Conservation (phyloP, 2,888 invertebrate species). For the Tipula helvola region DNA sequence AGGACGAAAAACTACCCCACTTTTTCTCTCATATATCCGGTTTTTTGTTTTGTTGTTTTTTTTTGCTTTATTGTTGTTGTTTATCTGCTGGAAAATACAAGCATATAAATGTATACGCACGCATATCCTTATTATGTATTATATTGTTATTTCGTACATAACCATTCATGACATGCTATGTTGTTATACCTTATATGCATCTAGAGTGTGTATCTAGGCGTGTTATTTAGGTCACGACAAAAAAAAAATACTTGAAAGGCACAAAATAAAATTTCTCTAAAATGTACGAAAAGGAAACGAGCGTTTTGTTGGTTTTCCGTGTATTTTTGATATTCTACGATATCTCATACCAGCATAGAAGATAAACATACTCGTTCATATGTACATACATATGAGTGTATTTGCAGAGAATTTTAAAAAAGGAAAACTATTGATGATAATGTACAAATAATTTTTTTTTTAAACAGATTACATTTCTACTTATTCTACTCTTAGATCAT, state of each 20-base stretch:
- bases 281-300: neutral
- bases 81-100: neutral
- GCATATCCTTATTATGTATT: neutral
- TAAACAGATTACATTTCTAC: neutral
- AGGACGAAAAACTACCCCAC: neutral
- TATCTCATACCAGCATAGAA: neutral
- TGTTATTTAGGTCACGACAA: slow-evolving; percentile 11
- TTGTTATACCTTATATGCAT: neutral
- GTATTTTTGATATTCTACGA: neutral
- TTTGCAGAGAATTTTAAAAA: neutral
- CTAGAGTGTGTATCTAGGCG: slow-evolving; percentile 11
- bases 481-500: neutral
- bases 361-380: neutral
- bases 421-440: neutral
- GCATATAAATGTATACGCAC: neutral
- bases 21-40: neutral
- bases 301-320: neutral
- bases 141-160: neutral
- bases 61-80: neutral
- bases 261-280: neutral
- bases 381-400: neutral
- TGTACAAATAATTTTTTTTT: neutral
- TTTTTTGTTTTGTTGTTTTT: neutral
- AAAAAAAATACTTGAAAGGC: neutral
- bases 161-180: neutral